phyloP scores from a whole-genome alignment of 2,888 invertebrate species.

The Lymantria monacha region DNA sequence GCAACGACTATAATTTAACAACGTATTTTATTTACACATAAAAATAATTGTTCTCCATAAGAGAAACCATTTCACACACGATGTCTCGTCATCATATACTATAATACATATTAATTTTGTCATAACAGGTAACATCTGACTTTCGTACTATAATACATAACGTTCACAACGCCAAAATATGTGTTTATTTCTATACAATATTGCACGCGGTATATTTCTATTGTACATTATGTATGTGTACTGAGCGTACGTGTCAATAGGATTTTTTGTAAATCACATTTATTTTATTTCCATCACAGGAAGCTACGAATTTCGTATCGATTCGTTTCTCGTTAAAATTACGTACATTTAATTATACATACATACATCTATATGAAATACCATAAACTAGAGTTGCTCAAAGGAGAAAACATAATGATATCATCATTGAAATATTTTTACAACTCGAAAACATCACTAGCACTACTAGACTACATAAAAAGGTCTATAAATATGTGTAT shows the following conservation, averaged over 20 bases:
- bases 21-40: constrained; percentile 70
- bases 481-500: constrained; percentile 65
- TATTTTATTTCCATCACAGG: constrained; percentile 57
- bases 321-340: constrained; percentile 56
- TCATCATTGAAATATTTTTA: constrained; percentile 57
- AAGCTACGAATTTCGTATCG: constrained; percentile 66
- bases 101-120: constrained; percentile 79
- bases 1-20: constrained; percentile 78
- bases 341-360: constrained; percentile 39
- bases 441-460: constrained; percentile 72
- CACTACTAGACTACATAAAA: constrained; percentile 70
- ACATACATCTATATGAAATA: constrained; percentile 56
- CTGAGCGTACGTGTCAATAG: constrained; percentile 60
- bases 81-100: constrained; percentile 57
- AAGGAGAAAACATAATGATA: constrained; percentile 46
- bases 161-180: constrained; percentile 81
- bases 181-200: constrained; percentile 78
- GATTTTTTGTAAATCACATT: constrained; percentile 55
- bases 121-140: constrained; percentile 83
- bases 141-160: constrained; percentile 80
- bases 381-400: constrained; percentile 52
- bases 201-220: constrained; percentile 77
- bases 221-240: constrained; percentile 65
- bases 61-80: constrained; percentile 55
- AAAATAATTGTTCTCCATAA: constrained; percentile 55